phyloP scores from a whole-genome alignment of 2,888 invertebrate genomes.

The Thumatha senex region DNA sequence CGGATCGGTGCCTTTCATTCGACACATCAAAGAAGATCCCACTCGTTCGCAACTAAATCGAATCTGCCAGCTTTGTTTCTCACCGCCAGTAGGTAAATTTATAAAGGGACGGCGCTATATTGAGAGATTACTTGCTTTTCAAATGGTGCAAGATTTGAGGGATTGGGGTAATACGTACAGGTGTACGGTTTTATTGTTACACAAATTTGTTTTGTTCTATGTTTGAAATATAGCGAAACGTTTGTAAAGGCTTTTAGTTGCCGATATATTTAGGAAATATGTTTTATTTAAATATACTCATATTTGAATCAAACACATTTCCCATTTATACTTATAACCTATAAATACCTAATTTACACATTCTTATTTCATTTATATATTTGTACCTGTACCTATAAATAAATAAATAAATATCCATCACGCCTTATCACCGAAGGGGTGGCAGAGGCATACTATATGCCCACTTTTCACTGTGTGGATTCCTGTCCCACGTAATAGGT shows the following conservation, averaged over 20 bases:
- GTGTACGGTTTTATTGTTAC: conserved; percentile 18
- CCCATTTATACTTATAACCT: no score
- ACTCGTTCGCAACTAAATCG: conserved; percentile 76
- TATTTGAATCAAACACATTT: no score
- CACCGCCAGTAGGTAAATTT: conserved; percentile 62
- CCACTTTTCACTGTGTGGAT: no score
- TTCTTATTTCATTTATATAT: no score
- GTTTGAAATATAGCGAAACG: neutral
- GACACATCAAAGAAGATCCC: conserved; percentile 82
- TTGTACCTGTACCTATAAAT: no score
- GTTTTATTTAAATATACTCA: no score
- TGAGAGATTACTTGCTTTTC: conserved; percentile 39
- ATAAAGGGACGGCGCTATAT: conserved; percentile 46
- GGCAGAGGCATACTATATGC: no score
- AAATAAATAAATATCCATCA: no score
- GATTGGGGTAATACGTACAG: conserved; percentile 12
- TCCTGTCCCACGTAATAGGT: no score
- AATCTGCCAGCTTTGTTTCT: conserved; percentile 79
- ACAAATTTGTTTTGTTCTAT: conserved; percentile 1
- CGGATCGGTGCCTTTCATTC: conserved; percentile 82
- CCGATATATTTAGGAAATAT: neutral
- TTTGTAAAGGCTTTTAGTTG: neutral
- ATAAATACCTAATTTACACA: no score
- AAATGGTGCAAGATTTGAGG: conserved; percentile 26
- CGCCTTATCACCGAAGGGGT: no score